phyloP scores from a whole-genome alignment of 2,888 invertebrate genomes.

The Amphipoea lucens region DNA sequence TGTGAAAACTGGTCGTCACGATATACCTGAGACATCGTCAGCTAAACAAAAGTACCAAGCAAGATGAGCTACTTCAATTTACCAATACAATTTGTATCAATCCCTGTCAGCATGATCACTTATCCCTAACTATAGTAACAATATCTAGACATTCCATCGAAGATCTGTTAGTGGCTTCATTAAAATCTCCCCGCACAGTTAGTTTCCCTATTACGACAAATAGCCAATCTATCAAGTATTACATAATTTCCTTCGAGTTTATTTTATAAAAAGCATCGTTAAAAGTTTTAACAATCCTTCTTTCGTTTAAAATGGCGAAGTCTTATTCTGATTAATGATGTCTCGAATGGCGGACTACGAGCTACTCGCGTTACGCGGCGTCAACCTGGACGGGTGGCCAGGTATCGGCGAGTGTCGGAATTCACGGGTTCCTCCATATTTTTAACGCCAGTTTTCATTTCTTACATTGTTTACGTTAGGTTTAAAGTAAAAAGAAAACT shows the following conservation, averaged over 20 bases:
- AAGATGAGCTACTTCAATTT: background rate
- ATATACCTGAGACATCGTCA: background rate
- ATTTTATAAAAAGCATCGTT: slow-evolving; percentile 59
- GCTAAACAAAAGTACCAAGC: background rate
- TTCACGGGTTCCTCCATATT: background rate
- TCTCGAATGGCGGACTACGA: slow-evolving; percentile 51
- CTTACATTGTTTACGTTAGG: background rate
- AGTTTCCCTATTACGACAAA: slow-evolving; percentile 53
- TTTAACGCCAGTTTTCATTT: background rate
- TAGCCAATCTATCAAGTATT: slow-evolving; percentile 59
- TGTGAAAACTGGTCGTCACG: background rate
- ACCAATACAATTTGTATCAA: background rate
- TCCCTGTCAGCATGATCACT: background rate
- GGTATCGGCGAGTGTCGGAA: background rate
- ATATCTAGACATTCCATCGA: background rate
- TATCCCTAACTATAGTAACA: background rate
- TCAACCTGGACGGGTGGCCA: slow-evolving; percentile 46
- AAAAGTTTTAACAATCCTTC: slow-evolving; percentile 67
- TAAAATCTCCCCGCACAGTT: slow-evolving; percentile 26
- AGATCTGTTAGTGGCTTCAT: slow-evolving; percentile 32
- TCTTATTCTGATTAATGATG: slow-evolving; percentile 65
- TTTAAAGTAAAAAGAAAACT: background rate
- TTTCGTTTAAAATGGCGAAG: slow-evolving; percentile 53
- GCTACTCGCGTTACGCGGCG: slow-evolving; percentile 49
- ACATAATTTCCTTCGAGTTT: slow-evolving; percentile 50